Evolutionary conservation across 2,797 vertebrate species (phyloP).

Genomic region (Myiotriccus ornatus): DNA sequence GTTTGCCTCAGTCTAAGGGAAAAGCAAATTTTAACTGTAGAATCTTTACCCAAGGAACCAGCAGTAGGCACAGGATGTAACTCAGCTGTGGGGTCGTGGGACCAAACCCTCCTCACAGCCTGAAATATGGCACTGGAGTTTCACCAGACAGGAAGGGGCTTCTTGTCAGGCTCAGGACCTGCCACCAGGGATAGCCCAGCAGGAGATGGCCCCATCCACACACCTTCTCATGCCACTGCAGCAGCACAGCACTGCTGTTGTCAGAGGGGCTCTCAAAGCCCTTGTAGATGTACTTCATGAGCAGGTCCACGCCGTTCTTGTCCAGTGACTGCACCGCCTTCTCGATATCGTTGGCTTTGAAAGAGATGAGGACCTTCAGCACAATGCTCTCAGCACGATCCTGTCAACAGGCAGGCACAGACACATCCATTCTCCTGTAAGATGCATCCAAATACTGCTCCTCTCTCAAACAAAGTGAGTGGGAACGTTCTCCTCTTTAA

Average conservation of each 20-base stretch:
- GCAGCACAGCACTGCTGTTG: slow-evolving; percentile 93
- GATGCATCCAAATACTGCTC: neutral
- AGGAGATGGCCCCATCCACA: neutral
- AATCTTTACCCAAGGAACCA: neutral
- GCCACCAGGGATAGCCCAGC: neutral
- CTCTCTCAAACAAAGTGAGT: neutral
- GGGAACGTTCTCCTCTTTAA: neutral
- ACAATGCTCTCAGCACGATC: slow-evolving; percentile 94
- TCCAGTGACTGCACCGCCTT: slow-evolving; percentile 95
- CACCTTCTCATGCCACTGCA: slow-evolving; percentile 99
- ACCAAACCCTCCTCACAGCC: neutral
- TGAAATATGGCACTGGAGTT: neutral
- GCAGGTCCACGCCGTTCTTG: slow-evolving; percentile 91
- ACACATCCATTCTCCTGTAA: neutral
- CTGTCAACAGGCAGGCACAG: slow-evolving; percentile 69
- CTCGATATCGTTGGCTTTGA: slow-evolving; percentile 96
- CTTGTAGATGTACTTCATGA: slow-evolving; percentile 99
- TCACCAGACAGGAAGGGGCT: neutral
- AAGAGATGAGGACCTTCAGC: slow-evolving; percentile 94
- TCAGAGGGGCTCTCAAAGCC: slow-evolving; percentile 96
- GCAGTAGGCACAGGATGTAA: neutral
- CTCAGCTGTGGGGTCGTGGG: neutral
- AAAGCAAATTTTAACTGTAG: neutral
- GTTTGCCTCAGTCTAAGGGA: neutral
- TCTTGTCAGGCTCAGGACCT: neutral